Base-by-base conservation (phyloP, 2,888 invertebrate species). In the Margaritifera margaritifera region DNA sequence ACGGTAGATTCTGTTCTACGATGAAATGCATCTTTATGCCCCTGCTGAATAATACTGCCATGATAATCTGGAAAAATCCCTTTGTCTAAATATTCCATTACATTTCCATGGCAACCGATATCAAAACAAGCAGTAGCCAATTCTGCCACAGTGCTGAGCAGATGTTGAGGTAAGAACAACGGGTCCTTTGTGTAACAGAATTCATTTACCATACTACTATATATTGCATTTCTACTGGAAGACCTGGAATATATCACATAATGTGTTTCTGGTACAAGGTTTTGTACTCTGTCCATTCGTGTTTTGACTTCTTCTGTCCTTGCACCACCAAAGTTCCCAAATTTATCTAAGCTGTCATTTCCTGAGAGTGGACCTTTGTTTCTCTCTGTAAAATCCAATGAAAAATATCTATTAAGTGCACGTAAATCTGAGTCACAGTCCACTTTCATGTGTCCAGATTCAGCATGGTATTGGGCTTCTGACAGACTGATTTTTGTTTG, bases 61-160 rank as follows among this genome's bases (percentile, higher is more conserved):
- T n/a, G n/a, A n/a, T 42, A 42, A 42, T 42, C 42, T 42, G 42
- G 42, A 42, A 42, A 11, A 42, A 15, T 42, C 42, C 42, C 19
- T 22, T 56, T 56, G 8, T 56, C 22, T 20, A 63, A 52, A 65
- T 55, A 72, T n/a, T 62, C 56, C 31, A 78, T 68, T 56, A 83
- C 72, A 66, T 81, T 70, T 18, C 84, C 84, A 75, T 78, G 76
- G 54, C 77, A 79, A 68, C 77, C 76, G 60, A 75, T 69, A 60
- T 79, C 74, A 71, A 84, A 84, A 69, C 85, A 86, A 55, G 81
- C 72, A 20, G 77, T 76, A 20, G 79, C 75, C 11, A 85, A 74
- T n/a, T 77, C 72, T 57, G 78, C 76, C 6, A 85, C 72, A 42
- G 70, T 54, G n/a, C 68, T 64, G 25, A 75, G 69, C 42, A 81